phyloP scores from a whole-genome alignment of 1,140 invertebrate species.

The Tyrophagus putrescentiae region DNA sequence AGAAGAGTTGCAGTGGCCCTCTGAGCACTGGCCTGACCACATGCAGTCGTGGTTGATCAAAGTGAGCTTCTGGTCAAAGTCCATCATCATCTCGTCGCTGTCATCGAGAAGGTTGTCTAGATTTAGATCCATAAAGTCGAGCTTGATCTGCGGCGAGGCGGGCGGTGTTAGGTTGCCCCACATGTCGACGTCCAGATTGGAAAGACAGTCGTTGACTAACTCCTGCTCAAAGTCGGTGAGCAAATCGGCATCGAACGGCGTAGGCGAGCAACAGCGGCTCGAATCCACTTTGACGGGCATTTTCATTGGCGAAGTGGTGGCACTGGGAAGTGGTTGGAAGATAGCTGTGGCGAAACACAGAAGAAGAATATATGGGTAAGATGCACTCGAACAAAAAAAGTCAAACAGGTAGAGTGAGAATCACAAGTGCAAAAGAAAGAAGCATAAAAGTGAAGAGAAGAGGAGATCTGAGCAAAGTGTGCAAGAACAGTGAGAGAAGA shows the following conservation, averaged over 20 bases:
- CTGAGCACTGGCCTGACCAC: conserved; percentile 19
- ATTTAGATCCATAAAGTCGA: conserved; percentile 11
- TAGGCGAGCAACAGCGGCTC: background rate
- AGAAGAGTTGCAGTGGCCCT: background rate
- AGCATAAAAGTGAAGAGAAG: background rate
- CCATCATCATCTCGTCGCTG: background rate
- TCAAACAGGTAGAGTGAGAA: too few species aligned
- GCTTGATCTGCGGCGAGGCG: conserved; percentile 18
- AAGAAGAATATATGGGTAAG: too few species aligned
- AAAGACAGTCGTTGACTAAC: background rate
- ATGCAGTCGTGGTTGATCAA: conserved; percentile 20
- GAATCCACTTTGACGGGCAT: conserved; percentile 19
- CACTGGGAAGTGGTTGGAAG: too few species aligned
- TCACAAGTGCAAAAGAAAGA: background rate
- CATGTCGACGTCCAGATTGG: conserved; percentile 16
- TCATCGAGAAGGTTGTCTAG: conserved; percentile 10
- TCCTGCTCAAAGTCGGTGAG: conserved; percentile 9
- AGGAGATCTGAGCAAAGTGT: background rate
- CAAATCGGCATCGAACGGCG: conserved; percentile 15
- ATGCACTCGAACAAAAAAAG: too few species aligned
- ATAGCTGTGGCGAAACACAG: too few species aligned
- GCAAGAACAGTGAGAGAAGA: background rate
- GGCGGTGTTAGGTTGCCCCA: conserved; percentile 21
- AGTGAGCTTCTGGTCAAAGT: background rate
- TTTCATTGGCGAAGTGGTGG: too few species aligned